phyloP scores from a whole-genome alignment of 2,888 invertebrate species.

The Pyrocoelia pectoralis region DNA sequence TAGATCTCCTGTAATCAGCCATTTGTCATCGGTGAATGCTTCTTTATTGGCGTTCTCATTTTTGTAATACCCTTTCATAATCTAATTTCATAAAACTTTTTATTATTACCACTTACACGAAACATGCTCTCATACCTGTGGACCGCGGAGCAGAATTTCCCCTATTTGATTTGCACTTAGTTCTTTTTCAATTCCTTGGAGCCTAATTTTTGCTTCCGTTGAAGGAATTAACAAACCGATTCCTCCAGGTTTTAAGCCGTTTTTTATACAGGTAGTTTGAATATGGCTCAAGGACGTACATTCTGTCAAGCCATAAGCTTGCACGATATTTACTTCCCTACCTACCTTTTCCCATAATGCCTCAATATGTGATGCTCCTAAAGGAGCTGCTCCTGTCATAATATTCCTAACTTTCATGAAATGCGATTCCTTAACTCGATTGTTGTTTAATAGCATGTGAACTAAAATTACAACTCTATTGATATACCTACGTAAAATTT shows the following conservation, averaged over 20 bases:
- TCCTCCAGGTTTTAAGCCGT: conserved; percentile 27
- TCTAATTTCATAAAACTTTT: conserved; percentile 54
- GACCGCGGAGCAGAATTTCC: conserved; percentile 78
- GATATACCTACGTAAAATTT: not conserved
- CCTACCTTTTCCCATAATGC: conserved; percentile 47
- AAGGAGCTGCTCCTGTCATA: conserved; percentile 64
- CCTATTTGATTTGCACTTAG: conserved; percentile 63
- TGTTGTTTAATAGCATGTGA: conserved; percentile 43
- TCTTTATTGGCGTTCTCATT: conserved; percentile 76
- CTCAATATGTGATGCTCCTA: conserved; percentile 50
- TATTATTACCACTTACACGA: not conserved
- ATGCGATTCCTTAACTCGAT: conserved; percentile 56
- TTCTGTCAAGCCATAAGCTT: conserved; percentile 65
- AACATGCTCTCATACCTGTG: conserved; percentile 70
- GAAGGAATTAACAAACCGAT: conserved; percentile 63
- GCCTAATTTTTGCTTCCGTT: conserved; percentile 70
- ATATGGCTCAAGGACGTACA: conserved; percentile 63
- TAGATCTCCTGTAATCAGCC: not conserved
- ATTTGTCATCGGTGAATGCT: conserved; percentile 51
- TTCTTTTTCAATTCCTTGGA: conserved; percentile 52
- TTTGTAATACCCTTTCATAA: conserved; percentile 82
- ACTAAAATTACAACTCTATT: conserved; percentile 27
- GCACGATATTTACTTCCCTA: conserved; percentile 38
- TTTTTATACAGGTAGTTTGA: conserved; percentile 19
- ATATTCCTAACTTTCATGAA: conserved; percentile 59